Conservation (phyloP, 2,113 vertebrate species). For the human region DNA sequence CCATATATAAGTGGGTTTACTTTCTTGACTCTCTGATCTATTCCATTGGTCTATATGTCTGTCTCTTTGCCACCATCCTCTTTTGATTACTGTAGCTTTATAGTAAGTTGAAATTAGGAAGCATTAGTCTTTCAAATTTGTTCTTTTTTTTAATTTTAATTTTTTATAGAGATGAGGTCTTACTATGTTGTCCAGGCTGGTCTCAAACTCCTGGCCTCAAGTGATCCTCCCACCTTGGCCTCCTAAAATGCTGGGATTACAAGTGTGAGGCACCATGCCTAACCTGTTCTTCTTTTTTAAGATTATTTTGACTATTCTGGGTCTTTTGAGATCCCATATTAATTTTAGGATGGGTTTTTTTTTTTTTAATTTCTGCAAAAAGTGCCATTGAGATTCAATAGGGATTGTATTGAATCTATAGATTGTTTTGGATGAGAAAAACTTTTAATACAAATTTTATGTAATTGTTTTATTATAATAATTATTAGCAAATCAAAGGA, state of each 20-base stretch:
- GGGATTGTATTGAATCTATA: not conserved
- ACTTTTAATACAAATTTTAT: conserved; percentile 4
- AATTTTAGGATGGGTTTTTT: not conserved
- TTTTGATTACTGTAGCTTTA: not conserved
- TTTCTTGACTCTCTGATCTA: not conserved
- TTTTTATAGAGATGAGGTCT: not conserved
- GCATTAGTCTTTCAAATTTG: not conserved
- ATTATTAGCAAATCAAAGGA: conserved; percentile 20
- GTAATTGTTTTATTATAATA: not conserved
- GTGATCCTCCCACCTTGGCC: not conserved
- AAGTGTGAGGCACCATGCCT: not conserved
- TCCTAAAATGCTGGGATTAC: not conserved
- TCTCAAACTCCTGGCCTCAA: not conserved
- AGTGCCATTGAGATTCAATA: not conserved
- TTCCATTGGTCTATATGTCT: not conserved
- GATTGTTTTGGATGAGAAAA: not conserved
- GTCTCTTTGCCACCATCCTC: not conserved
- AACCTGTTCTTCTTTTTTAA: not conserved
- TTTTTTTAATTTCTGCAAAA: not conserved
- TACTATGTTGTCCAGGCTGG: not conserved
- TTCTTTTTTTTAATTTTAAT: not conserved
- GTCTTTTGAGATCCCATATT: not conserved
- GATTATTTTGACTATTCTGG: not conserved
- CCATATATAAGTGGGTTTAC: not conserved
- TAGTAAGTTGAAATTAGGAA: conserved; percentile 40